Evolutionary conservation across 2,888 invertebrate genomes (phyloP).

Genomic region (Dorcus parallelipipedus): DNA sequence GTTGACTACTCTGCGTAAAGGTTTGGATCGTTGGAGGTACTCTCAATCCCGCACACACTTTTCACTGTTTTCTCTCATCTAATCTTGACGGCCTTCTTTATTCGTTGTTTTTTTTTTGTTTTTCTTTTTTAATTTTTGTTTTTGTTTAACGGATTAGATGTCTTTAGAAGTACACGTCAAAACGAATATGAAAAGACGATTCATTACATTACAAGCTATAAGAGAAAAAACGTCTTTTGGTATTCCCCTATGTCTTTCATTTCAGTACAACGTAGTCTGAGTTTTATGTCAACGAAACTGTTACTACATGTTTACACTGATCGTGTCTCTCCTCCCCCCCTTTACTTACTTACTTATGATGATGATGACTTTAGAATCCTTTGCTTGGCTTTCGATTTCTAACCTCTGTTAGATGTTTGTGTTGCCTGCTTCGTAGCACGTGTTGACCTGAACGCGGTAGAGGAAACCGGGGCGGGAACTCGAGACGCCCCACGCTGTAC

Average conservation of each 20-base stretch:
- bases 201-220: too few relatives aligned
- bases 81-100: too few relatives aligned
- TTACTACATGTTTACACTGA: conserved; percentile 36
- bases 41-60: conserved; percentile 3
- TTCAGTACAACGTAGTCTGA: conserved; percentile 6
- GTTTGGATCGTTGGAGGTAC: background rate
- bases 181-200: too few relatives aligned
- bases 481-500: too few relatives aligned
- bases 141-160: too few relatives aligned
- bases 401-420: conserved; percentile 33
- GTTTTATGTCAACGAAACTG: conserved; percentile 13
- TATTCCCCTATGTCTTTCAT: conserved; percentile 6
- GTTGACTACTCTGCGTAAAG: conserved; percentile 1
- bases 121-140: too few relatives aligned
- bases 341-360: conserved; percentile 4
- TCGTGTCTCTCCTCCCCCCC: conserved; percentile 18
- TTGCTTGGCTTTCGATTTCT: conserved; percentile 38
- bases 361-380: conserved; percentile 26
- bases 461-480: conserved; percentile 5
- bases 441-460: conserved; percentile 25
- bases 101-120: too few relatives aligned
- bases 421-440: conserved; percentile 43
- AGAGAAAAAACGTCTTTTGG: background rate
- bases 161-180: too few relatives aligned
- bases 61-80: too few relatives aligned